phyloP scores from a whole-genome alignment of 2,113 vertebrate genomes.

The Hippopotamus amphibius region DNA sequence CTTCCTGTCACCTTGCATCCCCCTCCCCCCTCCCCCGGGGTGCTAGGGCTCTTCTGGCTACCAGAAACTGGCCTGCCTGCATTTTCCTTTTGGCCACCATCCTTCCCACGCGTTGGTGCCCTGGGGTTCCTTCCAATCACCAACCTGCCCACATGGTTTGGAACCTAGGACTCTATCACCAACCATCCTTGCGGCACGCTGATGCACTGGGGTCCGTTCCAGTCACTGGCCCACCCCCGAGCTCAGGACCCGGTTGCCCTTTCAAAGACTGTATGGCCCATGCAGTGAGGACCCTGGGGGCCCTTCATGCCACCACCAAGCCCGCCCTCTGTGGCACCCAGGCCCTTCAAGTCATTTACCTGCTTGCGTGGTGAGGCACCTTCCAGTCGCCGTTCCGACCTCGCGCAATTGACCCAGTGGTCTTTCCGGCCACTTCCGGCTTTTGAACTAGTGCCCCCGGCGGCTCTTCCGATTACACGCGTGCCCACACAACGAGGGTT shows the following conservation, averaged over 20 bases:
- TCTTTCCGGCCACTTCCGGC: neutral
- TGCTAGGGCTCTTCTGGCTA: neutral
- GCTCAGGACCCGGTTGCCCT: neutral
- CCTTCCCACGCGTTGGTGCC: fast-evolving
- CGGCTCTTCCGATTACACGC: neutral
- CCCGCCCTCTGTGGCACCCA: neutral
- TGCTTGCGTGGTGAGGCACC: neutral
- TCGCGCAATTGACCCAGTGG: fast-evolving
- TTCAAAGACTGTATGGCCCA: neutral
- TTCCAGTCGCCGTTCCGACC: neutral
- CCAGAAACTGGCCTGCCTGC: neutral
- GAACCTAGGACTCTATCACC: neutral
- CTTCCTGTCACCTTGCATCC: neutral
- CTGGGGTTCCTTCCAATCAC: neutral
- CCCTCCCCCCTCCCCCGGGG: neutral
- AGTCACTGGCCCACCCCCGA: fast-evolving
- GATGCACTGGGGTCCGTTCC: neutral
- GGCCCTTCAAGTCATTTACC: neutral
- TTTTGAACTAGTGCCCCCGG: neutral
- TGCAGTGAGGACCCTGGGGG: neutral
- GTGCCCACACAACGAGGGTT: neutral
- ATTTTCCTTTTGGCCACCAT: neutral
- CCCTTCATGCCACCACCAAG: neutral
- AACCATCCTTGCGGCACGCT: neutral
- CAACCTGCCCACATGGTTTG: neutral